Base-by-base conservation (phyloP, 2,113 vertebrate species). In the Pithys albifrons region DNA sequence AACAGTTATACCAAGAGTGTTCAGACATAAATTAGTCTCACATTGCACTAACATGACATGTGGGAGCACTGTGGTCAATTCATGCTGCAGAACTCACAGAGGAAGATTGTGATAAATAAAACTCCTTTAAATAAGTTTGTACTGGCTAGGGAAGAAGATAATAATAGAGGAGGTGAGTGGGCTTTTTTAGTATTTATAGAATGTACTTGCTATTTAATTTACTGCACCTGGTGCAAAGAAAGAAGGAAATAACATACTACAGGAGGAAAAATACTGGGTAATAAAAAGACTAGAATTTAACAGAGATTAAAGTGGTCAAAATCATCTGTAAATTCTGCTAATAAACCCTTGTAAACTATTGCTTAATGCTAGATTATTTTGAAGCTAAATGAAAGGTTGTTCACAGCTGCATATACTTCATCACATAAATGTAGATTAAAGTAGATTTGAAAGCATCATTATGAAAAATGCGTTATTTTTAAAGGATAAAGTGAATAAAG, bases 401-500 rank as follows among this genome's bases (percentile, higher is more conserved):
- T 91, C 88, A 93, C 64, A 82, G 84, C 66, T 93, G 80, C 43
- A 72, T 76, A 66, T 55, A 43, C 25, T 91, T 92, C 64, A 73
- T 91, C 58, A 75, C 18, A 52, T n/a, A 93, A 93, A 95, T 92
- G 58, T 51, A 93, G 70, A 87, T 91, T 93, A 92, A 91, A 91
- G 77, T 67, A 81, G 64, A 70, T 95, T 82, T 25, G 14, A 93
- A 95, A 85, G 25, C 3, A 4, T 19, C 59, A 16, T 45, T 93
- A 87, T 96, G 71, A 95, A 87, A 97, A 94, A 94, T 74, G 25
- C 23, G 89, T 91, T 52, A 66, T 73, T 87, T 96, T 94, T 54
- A 82, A 90, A 89, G 59, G 91, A 83, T 51, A 79, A 96, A 93
- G 16, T 61, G 28, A 85, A 37, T 57, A 80, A 82, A 35, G 23